These are phyloP conservation scores for Heteronetta atricapilla DNA, from an alignment of 2,113 vertebrate genomes.

Conservation along the genomic window DNA sequence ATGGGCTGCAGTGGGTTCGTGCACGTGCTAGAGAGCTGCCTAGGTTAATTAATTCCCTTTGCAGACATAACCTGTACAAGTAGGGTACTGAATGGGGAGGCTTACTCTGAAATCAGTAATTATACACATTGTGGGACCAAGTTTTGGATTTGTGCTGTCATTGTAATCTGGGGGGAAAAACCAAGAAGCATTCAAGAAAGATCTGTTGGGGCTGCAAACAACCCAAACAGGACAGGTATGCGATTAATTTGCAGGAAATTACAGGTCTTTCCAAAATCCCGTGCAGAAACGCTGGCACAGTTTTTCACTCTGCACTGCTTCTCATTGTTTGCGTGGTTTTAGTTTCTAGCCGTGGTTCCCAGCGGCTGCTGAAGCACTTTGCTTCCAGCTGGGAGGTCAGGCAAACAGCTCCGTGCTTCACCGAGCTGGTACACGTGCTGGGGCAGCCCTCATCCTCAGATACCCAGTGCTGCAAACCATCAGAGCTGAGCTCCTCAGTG, in stretches of 20 bases:
- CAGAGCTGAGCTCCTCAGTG: not conserved
- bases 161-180: constrained; percentile 8
- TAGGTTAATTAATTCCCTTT: constrained; percentile 69
- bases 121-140: constrained; percentile 15
- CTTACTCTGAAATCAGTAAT: constrained; percentile 59
- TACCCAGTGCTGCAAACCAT: fast-evolving
- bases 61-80: constrained; percentile 35
- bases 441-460: fast-evolving
- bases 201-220: not conserved
- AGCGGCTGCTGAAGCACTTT: not conserved
- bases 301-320: not conserved
- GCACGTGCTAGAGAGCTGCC: constrained; percentile 30
- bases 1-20: constrained; percentile 11
- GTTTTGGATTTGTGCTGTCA: constrained; percentile 33
- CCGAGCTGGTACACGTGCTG: fast-evolving
- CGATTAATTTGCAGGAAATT: not conserved
- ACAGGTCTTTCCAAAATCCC: constrained; percentile 4
- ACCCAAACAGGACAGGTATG: not conserved
- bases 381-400: not conserved
- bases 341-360: not conserved
- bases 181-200: not conserved
- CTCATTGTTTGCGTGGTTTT: not conserved
- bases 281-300: not conserved
- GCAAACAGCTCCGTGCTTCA: not conserved
- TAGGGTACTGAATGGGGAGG: constrained; percentile 45